Base-by-base conservation (phyloP, 2,888 invertebrate species). In the Caenorhabditis auriculariae region DNA sequence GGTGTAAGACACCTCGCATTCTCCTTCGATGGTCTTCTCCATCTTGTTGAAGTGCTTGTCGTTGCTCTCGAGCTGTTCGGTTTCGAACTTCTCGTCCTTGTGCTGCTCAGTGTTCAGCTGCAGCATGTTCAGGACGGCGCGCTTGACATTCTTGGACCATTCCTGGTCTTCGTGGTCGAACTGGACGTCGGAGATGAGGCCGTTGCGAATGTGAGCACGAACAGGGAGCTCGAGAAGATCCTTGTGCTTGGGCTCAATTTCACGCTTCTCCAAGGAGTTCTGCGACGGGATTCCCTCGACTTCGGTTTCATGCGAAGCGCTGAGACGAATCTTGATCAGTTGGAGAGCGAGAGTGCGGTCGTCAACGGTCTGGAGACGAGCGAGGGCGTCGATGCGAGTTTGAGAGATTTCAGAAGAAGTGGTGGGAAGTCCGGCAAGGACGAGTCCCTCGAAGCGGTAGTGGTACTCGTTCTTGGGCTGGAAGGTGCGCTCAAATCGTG, bases 131-230 rank as follows among this genome's bases (percentile, higher is more conserved):
- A 80, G 51, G 38, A 78, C 66, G 24, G 74, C 68, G 37, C 76
- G 65, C 66, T 80, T 80, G 54, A 72, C 60, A 66, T 80, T 80
- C 54, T 59, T 72, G n/a, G 75, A 69, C 78, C 78, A 78, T 38
- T 69, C 59, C 7, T 54, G 44, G 39, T 78, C 78, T 21, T 62
- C 49, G 7, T 51, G 41, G 4, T 54, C 47, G 62, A 78, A 77
- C 46, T 71, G 66, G 44, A 71, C 41, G 38, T 71, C 66, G 41
- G 68, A 71, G 43, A 76, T 63, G 12, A 63, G 52, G 50, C 63
- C 63, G 28, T 60, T 57, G 43, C 43, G 51, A 55, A 56, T 46
- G 41, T 49, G 51, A 41, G 57, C 62, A 23, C 68, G 57, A 47
- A 75, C 59, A 46, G 73, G 69, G 37, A 59, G 57, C 39, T 67